Conservation (phyloP, 2,888 invertebrate genomes). For the Monochamus alternatus region DNA sequence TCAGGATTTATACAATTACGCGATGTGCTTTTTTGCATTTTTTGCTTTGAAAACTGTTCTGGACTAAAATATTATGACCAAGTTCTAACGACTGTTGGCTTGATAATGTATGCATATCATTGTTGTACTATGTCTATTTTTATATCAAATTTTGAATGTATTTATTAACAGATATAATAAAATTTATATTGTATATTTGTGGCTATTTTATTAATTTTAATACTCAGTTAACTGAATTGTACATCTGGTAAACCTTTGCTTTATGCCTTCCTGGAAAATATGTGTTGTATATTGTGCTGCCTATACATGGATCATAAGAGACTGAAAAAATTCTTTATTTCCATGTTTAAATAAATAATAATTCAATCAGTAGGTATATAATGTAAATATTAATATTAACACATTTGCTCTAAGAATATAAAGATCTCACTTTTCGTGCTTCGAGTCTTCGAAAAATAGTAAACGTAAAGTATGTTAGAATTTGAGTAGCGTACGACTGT, state of each 20-base stretch:
- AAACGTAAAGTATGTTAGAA: too few species aligned
- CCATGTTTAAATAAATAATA: too few species aligned
- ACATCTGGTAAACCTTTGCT: too few species aligned
- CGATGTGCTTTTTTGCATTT: slow-evolving; percentile 67
- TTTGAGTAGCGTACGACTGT: too few species aligned
- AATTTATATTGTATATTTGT: slow-evolving; percentile 32
- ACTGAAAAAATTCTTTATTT: too few species aligned
- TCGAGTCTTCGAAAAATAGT: too few species aligned
- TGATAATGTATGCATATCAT: slow-evolving; percentile 54
- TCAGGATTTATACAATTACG: slow-evolving; percentile 68
- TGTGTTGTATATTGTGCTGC: not conserved
- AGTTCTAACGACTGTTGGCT: slow-evolving; percentile 42
- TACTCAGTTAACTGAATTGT: not conserved
- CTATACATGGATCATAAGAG: not conserved
- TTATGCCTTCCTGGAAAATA: too few species aligned
- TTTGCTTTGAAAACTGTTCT: slow-evolving; percentile 63
- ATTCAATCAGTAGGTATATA: too few species aligned
- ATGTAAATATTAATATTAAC: too few species aligned
- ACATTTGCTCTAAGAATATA: too few species aligned
- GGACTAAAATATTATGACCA: slow-evolving; percentile 40
- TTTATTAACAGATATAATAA: slow-evolving; percentile 45
- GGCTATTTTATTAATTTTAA: not conserved
- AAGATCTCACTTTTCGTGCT: too few species aligned
- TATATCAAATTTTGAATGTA: slow-evolving; percentile 49
- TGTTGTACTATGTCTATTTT: slow-evolving; percentile 55